phyloP scores from a whole-genome alignment of 2,888 invertebrate genomes.

The Andrena minutula region DNA sequence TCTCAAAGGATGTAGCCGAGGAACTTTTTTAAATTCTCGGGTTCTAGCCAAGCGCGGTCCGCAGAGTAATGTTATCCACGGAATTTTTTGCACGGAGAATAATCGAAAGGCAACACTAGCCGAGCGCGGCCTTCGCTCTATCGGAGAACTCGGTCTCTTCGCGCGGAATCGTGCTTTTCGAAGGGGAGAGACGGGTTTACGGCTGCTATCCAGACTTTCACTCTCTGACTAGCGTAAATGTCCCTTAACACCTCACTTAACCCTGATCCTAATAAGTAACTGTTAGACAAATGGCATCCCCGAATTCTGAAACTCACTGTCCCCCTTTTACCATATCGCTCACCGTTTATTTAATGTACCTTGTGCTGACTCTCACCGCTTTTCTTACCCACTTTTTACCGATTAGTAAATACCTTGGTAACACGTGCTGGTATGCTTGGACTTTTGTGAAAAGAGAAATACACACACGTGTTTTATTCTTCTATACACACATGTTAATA shows the following conservation, averaged over 20 bases:
- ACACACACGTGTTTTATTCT: constrained; percentile 72
- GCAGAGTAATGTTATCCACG: constrained; percentile 23
- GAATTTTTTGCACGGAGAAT: not conserved
- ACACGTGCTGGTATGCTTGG: constrained; percentile 82
- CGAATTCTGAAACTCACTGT: constrained; percentile 46
- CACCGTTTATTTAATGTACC: constrained; percentile 73
- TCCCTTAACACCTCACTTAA: constrained; percentile 12
- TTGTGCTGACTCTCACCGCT: constrained; percentile 82
- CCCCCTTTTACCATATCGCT: constrained; percentile 49
- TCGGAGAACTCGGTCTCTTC: not conserved
- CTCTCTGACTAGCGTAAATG: constrained; percentile 75
- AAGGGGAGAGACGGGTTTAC: constrained; percentile 62
- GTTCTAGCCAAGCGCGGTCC: not conserved
- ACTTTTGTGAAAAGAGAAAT: constrained; percentile 74
- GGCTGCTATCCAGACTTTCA: constrained; percentile 76
- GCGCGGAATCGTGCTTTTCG: not conserved
- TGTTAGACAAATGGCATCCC: constrained; percentile 64
- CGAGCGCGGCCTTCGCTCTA: not conserved
- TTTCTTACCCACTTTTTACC: constrained; percentile 78
- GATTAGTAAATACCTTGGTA: constrained; percentile 78
- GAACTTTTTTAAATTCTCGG: not conserved
- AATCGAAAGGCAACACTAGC: not conserved
- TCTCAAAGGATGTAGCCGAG: not conserved
- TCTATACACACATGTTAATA: constrained; percentile 65
- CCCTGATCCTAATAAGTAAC: constrained; percentile 55